Percentiles rank a stretch among this genome's conserved stretches.
These are phyloP conservation scores for Agrotis segetum DNA, from an alignment of 2,888 invertebrate species.

Conservation along the genomic window DNA sequence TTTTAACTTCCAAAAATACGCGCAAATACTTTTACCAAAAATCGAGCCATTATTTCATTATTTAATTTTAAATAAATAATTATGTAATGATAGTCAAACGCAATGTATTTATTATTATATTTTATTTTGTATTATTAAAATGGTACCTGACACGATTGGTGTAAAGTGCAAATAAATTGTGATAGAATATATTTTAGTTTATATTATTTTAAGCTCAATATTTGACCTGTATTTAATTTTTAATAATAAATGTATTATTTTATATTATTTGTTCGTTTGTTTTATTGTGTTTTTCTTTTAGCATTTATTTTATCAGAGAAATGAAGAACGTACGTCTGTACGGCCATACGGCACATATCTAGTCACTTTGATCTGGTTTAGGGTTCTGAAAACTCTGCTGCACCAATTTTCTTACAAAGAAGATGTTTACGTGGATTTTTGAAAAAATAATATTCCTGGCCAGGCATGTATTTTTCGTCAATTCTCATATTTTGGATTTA, in stretches of 20 bases:
- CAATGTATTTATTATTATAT: slow-evolving; percentile 28
- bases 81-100: neutral
- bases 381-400: too few relatives aligned
- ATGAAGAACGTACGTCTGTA: neutral
- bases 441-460: too few relatives aligned
- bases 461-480: too few relatives aligned
- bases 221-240: slow-evolving; percentile 63
- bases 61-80: slow-evolving; percentile 15
- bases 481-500: too few relatives aligned
- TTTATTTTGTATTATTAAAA: slow-evolving; percentile 44
- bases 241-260: slow-evolving; percentile 67
- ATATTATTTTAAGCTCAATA: slow-evolving; percentile 68
- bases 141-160: slow-evolving; percentile 68
- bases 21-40: slow-evolving; percentile 32
- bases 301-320: neutral
- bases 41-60: slow-evolving; percentile 30
- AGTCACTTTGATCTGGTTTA: neutral
- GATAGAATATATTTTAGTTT: slow-evolving; percentile 69
- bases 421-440: too few relatives aligned
- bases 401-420: too few relatives aligned
- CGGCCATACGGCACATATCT: neutral
- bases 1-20: neutral
- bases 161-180: slow-evolving; percentile 69
- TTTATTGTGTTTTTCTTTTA: slow-evolving; percentile 6
- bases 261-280: slow-evolving; percentile 48